Base-by-base conservation (phyloP, 2,797 vertebrate species). In the Orientallactaga sibirica region DNA sequence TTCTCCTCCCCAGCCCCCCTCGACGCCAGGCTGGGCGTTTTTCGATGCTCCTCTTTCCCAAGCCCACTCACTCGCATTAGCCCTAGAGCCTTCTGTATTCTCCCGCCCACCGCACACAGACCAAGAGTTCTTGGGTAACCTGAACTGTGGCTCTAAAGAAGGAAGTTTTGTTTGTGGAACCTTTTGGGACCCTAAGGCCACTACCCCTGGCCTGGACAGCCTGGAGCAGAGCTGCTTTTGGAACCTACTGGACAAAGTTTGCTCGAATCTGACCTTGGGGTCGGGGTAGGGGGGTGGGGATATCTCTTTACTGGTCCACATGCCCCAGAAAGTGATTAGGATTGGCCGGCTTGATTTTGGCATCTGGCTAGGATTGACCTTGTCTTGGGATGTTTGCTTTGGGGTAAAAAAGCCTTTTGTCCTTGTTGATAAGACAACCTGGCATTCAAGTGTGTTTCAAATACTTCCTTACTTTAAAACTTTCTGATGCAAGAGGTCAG, bases 321-420 rank as follows among this genome's bases (percentile, higher is more conserved):
- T 20, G 78, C 43, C 33, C 5, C 20, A 71, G 62, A 64, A 81
- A 48, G 55, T 37, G 33, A 24, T 58, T 55, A 70, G 33, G 16
- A 19, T 76, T 61, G 58, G 15, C 27, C 52, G 25, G 16, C 4
- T 84, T 79, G 9, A 73, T 43, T 88, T 96, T 81, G 71, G 29
- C 1, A 6, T 43, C 55, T 83, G 66, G 14, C 52, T 87, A 62
- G 27, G 64, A 11, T 37, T 76, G 86, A 71, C 33, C 12, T 75
- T 68, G 73, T n/a, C 55, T 48, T 70, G 70, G 48, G 9, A 33
- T 77, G n/a, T 87, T 94, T 86, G 73, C 52, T 95, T 85, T 75
- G 61, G 41, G 71, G 33, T 33, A 1, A 1, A 71, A 52, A 77
- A 86, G 11, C 22, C 7, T 62, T 93, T 62, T 64, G 78, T 77